Evolutionary conservation across 2,797 vertebrate genomes (phyloP).

Genomic region (Artibeus jamaicensis): DNA sequence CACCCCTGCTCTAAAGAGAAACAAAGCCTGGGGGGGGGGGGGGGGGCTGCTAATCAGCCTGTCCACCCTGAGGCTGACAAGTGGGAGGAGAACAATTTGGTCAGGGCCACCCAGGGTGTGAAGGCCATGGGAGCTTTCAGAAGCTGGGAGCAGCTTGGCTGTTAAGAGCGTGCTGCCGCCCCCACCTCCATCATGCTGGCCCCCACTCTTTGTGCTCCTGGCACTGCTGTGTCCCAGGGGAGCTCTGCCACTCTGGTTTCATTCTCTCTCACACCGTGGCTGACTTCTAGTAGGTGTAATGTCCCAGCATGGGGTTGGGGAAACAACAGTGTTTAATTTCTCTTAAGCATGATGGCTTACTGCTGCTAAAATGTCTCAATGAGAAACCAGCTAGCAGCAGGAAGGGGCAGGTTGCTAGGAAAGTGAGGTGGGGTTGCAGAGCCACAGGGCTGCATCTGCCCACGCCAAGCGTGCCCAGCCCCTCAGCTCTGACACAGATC

Average conservation of each 20-base stretch:
- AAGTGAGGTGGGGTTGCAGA: not conserved
- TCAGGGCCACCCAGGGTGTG: not conserved
- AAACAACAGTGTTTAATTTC: constrained; percentile 61
- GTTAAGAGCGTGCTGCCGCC: not conserved
- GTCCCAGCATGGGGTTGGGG: not conserved
- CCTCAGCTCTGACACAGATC: not conserved
- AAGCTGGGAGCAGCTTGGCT: not conserved
- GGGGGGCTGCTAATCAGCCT: not conserved
- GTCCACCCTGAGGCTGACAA: constrained; percentile 6
- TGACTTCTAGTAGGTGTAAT: constrained; percentile 61
- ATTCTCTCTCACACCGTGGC: not conserved
- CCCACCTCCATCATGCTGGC: not conserved
- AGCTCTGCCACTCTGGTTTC: constrained; percentile 20
- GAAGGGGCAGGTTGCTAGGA: constrained; percentile 4
- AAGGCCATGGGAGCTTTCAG: not conserved
- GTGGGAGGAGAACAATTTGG: constrained; percentile 53
- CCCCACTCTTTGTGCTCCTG: not conserved
- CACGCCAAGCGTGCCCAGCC: fast-evolving
- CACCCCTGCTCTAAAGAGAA: not conserved
- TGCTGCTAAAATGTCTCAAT: constrained; percentile 56
- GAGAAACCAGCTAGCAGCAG: not conserved
- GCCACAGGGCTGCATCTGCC: not conserved
- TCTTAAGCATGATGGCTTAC: constrained; percentile 55
- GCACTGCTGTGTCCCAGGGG: not conserved
- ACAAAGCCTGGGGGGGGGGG: not conserved